Evolutionary conservation across 2,888 invertebrate species (phyloP), one percentile per base, ranked within the genome.

Genomic region (Labia minor): DNA sequence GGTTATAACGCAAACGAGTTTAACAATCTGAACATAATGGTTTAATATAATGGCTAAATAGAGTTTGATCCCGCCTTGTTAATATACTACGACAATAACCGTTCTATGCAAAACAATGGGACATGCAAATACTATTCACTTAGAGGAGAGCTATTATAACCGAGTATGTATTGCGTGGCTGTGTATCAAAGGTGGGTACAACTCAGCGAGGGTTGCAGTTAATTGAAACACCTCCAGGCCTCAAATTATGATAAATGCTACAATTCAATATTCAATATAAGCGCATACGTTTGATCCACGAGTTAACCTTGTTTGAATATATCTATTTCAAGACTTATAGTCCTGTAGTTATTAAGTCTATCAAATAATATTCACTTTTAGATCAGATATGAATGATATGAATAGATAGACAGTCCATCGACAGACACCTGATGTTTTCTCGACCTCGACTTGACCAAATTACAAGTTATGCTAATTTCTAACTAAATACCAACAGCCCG

Each of bases 1-100:
- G 49, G 49, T 11, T 49, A 49, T n/a, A 49, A 16, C 49, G 8
- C n/a, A 49, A 49, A 49, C 49, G 49, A 49, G 49, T 49, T 10
- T 10, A 49, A 49, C 49, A 49, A 49, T 49, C 49, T 11, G 49
- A 49, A 49, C 49, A 49, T 49, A 49, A 49, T 49, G 49, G 49
- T 49, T 49, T 49, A 49, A 49, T 49, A 49, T 49, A 49, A 49
- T 49, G 14, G 49, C 49, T 49, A 49, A 49, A 49, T 49, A 49
- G 49, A 49, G 49, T 49, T 49, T 49, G 49, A 49, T 49, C 49
- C 49, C 49, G 49, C 49, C 49, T 49, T 49, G 49, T 49, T 49
- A 49, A 49, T 49, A 49, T 49, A 49, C 49, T 49, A 49, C 49
- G 49, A 49, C 49, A 49, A 49, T 49, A 49, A 49, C 49, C 14